A percentile compares a stretch with the other conserved stretches of the same genome.
Evolutionary conservation across 2,113 vertebrate species (phyloP).

Genomic region (Lamprotornis superbus): DNA sequence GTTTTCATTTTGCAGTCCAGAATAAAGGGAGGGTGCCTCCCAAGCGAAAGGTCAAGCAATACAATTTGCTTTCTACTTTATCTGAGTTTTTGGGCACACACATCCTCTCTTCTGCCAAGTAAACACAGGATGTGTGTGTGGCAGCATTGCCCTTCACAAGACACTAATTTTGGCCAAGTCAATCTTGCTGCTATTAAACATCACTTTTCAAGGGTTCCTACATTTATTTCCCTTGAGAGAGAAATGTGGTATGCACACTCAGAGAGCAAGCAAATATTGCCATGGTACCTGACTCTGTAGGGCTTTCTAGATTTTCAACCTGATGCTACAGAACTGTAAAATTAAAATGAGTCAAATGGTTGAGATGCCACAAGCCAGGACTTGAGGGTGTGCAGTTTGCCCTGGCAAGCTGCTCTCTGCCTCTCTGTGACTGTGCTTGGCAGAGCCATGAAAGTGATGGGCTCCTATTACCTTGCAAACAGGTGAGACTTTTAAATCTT

Average conservation of each 20-base stretch:
- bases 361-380: slow-evolving; percentile 5
- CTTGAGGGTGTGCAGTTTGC: slow-evolving; percentile 49
- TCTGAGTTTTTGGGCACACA: neutral
- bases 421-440: slow-evolving; percentile 12
- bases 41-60: neutral
- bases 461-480: slow-evolving; percentile 3
- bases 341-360: neutral
- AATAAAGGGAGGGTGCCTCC: neutral
- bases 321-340: neutral
- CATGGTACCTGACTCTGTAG: neutral
- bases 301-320: neutral
- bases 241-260: neutral
- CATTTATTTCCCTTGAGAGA: neutral
- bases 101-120: neutral
- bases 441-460: slow-evolving; percentile 18
- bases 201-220: neutral
- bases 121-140: neutral
- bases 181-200: neutral
- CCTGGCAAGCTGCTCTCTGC: slow-evolving; percentile 23
- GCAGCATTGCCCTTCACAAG: neutral
- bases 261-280: neutral
- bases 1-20: neutral
- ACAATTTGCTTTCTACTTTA: neutral
- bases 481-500: neutral
- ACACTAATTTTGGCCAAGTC: neutral